These are phyloP conservation scores for Calliopum simillimum DNA, from an alignment of 2,888 invertebrate species.

Conservation along the genomic window DNA sequence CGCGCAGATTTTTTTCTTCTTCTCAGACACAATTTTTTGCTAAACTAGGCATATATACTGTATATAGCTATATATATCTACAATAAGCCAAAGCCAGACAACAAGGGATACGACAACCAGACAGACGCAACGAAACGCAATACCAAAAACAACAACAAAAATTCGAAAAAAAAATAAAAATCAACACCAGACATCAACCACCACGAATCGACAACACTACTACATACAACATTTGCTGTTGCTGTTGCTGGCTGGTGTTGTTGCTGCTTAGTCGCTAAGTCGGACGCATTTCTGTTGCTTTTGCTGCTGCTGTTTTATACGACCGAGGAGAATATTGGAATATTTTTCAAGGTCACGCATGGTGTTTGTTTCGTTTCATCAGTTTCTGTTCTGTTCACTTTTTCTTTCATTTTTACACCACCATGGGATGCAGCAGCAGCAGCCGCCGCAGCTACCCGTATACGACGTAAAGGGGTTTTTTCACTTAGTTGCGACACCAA, in stretches of 20 bases:
- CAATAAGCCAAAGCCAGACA: not conserved
- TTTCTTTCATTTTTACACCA: too few relatives aligned
- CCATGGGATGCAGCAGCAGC: too few relatives aligned
- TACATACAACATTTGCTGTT: not conserved
- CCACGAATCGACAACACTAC: conserved; percentile 8
- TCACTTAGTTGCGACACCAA: too few relatives aligned
- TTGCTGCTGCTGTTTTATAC: conserved; percentile 15
- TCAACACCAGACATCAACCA: conserved; percentile 10
- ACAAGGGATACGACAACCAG: conserved; percentile 13
- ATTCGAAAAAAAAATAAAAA: conserved; percentile 23
- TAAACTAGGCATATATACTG: too few relatives aligned
- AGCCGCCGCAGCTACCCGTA: too few relatives aligned
- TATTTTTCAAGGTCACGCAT: conserved; percentile 65
- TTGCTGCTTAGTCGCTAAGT: not conserved
- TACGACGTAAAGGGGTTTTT: too few relatives aligned
- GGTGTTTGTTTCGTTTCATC: conserved; percentile 42
- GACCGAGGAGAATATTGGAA: conserved; percentile 53
- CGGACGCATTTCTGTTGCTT: not conserved
- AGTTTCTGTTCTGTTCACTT: not conserved
- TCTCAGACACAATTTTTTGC: too few relatives aligned
- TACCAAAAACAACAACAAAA: conserved; percentile 42
- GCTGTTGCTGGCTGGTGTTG: conserved; percentile 28
- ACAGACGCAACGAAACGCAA: conserved; percentile 35
- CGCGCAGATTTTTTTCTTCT: too few relatives aligned
- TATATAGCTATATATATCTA: not conserved